A percentile compares a stretch with the other conserved stretches of the same genome.
Evolutionary conservation across 2,888 invertebrate species (phyloP).

Genomic region (Xestia c-nigrum): DNA sequence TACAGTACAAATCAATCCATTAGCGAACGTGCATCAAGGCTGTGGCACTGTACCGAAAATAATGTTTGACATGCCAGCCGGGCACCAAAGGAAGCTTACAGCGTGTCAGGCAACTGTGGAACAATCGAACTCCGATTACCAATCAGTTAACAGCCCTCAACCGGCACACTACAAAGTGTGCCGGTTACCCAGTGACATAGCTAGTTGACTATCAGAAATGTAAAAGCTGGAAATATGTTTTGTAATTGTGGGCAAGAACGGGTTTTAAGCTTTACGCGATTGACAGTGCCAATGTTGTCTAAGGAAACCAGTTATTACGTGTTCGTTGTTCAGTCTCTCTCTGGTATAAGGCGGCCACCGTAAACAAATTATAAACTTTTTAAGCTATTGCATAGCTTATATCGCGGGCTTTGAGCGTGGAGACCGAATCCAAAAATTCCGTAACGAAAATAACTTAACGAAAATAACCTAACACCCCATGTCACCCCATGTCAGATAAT

Average conservation of each 20-base stretch:
- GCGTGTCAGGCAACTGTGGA: not conserved
- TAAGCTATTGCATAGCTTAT: too few relatives aligned
- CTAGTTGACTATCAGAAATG: not conserved
- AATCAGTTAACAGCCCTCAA: not conserved
- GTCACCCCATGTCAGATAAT: too few relatives aligned
- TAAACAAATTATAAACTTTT: not conserved
- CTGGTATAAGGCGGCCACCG: not conserved
- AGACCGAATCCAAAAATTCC: too few relatives aligned
- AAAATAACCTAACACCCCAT: too few relatives aligned
- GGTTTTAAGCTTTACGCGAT: not conserved
- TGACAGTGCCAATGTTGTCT: not conserved
- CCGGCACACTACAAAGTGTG: not conserved
- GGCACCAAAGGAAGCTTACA: not conserved
- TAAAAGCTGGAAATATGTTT: not conserved
- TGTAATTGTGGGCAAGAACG: not conserved
- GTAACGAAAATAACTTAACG: too few relatives aligned
- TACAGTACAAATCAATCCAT: slow-evolving; percentile 3
- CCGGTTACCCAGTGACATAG: not conserved
- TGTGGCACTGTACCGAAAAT: not conserved
- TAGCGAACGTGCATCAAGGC: not conserved
- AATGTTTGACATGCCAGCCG: not conserved
- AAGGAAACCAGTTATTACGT: not conserved
- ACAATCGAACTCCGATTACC: not conserved
- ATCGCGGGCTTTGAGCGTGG: too few relatives aligned
- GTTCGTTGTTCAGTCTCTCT: too few relatives aligned